Evolutionary conservation across 2,888 invertebrate genomes (phyloP).

Genomic region (Elegia similella): DNA sequence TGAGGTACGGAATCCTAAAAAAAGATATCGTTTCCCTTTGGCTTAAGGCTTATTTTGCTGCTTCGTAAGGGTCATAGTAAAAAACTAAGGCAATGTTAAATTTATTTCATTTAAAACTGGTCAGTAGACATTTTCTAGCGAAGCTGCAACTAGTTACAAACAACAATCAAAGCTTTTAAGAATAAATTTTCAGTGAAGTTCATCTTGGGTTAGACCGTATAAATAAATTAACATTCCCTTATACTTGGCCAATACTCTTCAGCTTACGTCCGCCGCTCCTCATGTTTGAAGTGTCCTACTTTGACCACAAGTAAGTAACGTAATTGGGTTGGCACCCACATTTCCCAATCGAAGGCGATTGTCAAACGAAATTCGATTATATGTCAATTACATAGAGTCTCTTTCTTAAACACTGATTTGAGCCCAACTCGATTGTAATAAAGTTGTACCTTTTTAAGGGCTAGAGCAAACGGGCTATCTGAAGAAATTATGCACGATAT

Average conservation of each 20-base stretch:
- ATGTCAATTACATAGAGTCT: slow-evolving; percentile 24
- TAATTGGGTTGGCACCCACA: slow-evolving; percentile 46
- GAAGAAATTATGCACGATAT: too few species aligned
- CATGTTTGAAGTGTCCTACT: slow-evolving; percentile 36
- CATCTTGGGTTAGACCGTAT: background rate
- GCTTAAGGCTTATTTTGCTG: too few species aligned
- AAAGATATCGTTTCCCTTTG: too few species aligned
- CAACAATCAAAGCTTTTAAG: too few species aligned
- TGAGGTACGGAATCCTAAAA: too few species aligned
- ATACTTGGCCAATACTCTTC: slow-evolving; percentile 6
- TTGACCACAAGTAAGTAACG: slow-evolving; percentile 43
- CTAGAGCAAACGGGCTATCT: background rate
- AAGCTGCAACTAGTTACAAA: too few species aligned
- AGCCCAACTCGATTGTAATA: slow-evolving; percentile 40
- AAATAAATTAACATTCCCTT: slow-evolving; percentile 9
- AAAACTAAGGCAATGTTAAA: too few species aligned
- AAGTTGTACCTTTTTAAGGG: slow-evolving; percentile 36
- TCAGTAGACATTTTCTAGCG: too few species aligned
- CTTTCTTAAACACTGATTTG: slow-evolving; percentile 29
- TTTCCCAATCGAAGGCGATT: slow-evolving; percentile 32
- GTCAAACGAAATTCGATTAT: slow-evolving; percentile 28
- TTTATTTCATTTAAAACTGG: too few species aligned
- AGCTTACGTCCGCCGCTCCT: slow-evolving; percentile 29
- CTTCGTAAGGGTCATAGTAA: too few species aligned
- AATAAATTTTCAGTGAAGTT: background rate